These are phyloP conservation scores for Odontomachus brunneus DNA, from an alignment of 1,140 invertebrate genomes.

Conservation along the genomic window DNA sequence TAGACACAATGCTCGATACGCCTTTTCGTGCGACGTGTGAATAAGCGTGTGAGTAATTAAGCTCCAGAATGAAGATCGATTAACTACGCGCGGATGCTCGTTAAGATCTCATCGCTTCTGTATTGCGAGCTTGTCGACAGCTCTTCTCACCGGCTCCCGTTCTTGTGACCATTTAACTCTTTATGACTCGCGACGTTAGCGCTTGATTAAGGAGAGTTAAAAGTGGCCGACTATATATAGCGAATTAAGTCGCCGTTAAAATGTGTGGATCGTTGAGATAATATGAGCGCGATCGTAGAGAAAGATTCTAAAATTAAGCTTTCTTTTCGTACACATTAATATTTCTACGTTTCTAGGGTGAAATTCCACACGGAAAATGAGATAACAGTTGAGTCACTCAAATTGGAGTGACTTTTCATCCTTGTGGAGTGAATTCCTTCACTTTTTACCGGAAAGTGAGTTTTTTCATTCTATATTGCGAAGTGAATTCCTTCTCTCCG, in stretches of 20 bases:
- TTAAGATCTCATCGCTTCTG: conserved; percentile 49
- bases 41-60: conserved; percentile 65
- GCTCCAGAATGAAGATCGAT: conserved; percentile 68
- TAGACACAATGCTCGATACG: conserved; percentile 45
- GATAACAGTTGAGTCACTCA: no score
- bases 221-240: background rate
- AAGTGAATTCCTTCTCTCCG: no score
- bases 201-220: conserved; percentile 15
- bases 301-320: background rate
- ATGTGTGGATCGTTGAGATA: conserved; percentile 3
- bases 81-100: conserved; percentile 47
- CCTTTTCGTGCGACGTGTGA: conserved; percentile 53
- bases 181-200: conserved; percentile 15
- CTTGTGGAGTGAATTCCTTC: no score
- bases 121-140: conserved; percentile 43
- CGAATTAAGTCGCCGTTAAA: background rate
- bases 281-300: background rate
- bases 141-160: background rate
- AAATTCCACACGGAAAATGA: no score
- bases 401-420: no score
- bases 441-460: no score
- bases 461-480: no score
- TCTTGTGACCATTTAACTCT: conserved; percentile 5
- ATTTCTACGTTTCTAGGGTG: no score
- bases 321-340: background rate